A percentile compares a stretch with the other conserved stretches of the same genome.
Evolutionary conservation across 2,113 vertebrate genomes (phyloP).

Genomic region (Barnardius zonarius): DNA sequence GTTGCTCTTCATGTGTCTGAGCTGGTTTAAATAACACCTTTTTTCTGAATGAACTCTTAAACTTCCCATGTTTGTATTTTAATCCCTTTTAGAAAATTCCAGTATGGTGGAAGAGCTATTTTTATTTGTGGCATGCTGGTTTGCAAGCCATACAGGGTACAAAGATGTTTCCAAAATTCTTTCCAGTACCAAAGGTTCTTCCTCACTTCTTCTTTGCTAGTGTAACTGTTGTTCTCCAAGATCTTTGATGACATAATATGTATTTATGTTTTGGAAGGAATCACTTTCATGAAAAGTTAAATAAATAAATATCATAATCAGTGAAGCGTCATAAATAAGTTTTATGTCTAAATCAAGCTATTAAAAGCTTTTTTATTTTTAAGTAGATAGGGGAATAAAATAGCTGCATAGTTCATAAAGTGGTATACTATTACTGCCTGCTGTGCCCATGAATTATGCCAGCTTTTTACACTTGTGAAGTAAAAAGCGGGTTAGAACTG

Average conservation of each 20-base stretch:
- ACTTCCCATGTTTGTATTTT: conserved; percentile 49
- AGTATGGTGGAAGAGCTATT: not conserved
- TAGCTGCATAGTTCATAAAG: conserved; percentile 81
- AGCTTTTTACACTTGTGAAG: conserved; percentile 79
- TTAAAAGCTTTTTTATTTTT: conserved; percentile 84
- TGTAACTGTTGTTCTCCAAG: not conserved
- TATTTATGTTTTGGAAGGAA: conserved; percentile 63
- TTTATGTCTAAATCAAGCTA: conserved; percentile 81
- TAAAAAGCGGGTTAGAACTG: conserved; percentile 77
- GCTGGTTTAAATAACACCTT: conserved; percentile 47
- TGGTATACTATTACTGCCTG: conserved; percentile 81
- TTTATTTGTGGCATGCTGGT: not conserved
- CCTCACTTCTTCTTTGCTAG: not conserved
- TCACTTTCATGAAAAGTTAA: conserved; percentile 64
- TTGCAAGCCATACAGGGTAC: not conserved
- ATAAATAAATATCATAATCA: conserved; percentile 79
- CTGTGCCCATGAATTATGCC: conserved; percentile 80
- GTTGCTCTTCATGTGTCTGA: not conserved
- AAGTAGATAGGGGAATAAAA: conserved; percentile 81
- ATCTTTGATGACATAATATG: conserved; percentile 21
- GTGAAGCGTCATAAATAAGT: conserved; percentile 79
- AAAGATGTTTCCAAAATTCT: conserved; percentile 6
- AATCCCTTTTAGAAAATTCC: conserved; percentile 30
- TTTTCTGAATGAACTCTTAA: conserved; percentile 43
- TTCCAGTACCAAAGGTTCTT: conserved; percentile 1